phyloP scores from a whole-genome alignment of 2,113 vertebrate species.

The Condylura cristata region DNA sequence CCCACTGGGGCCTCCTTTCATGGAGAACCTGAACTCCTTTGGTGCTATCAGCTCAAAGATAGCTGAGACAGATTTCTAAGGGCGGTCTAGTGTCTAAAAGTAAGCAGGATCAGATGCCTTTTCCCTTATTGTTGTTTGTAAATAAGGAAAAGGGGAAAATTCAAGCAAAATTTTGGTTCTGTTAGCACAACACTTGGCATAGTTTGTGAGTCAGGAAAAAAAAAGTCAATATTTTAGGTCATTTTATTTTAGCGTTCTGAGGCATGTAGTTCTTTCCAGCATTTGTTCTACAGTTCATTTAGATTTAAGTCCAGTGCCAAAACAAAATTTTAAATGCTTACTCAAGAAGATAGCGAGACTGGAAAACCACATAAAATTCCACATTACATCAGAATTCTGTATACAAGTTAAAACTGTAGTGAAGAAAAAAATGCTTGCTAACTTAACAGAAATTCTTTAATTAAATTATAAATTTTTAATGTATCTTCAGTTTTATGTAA shows the following conservation, averaged over 20 bases:
- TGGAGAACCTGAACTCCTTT: neutral
- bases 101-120: neutral
- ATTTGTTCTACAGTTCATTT: conserved; percentile 50
- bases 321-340: conserved; percentile 63
- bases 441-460: conserved; percentile 33
- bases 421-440: neutral
- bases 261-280: neutral
- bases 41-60: neutral
- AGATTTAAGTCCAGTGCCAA: conserved; percentile 48
- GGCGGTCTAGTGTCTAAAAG: neutral
- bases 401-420: conserved; percentile 4
- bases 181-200: neutral
- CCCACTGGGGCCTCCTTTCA: neutral
- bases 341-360: conserved; percentile 6
- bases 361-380: neutral
- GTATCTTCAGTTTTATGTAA: neutral
- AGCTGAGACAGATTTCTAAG: neutral
- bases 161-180: neutral
- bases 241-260: conserved; percentile 38
- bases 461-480: conserved; percentile 58
- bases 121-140: neutral
- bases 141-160: conserved; percentile 12
- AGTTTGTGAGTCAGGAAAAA: neutral
- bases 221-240: conserved; percentile 3
- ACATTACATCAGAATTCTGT: conserved; percentile 11